phyloP scores from a whole-genome alignment of 2,888 invertebrate species.

The Lucinisca nassula region DNA sequence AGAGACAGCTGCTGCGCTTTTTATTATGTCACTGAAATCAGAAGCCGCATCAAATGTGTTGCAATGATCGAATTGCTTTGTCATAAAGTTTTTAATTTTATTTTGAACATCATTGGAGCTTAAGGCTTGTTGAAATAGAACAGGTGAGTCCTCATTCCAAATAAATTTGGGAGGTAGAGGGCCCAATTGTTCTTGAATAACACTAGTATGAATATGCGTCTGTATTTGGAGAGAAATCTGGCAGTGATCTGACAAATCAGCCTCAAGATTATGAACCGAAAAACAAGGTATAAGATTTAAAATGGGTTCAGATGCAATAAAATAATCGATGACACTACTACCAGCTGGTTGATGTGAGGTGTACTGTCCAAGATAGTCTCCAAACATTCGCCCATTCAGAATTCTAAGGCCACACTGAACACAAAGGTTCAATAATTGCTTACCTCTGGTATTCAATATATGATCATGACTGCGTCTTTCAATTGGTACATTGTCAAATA shows the following conservation, averaged over 20 bases:
- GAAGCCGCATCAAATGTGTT: background rate
- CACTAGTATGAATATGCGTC: background rate
- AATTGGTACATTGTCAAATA: background rate
- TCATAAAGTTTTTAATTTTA: background rate
- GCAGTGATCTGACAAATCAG: background rate
- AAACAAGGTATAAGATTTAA: background rate
- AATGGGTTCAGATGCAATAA: background rate
- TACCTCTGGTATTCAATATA: slow-evolving; percentile 88
- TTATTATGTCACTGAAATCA: background rate
- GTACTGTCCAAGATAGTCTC: background rate
- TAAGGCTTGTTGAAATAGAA: background rate
- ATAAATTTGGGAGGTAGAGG: background rate
- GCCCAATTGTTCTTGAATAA: background rate
- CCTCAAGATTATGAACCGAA: background rate
- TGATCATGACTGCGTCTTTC: background rate
- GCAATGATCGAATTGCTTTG: background rate
- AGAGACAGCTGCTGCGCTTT: background rate
- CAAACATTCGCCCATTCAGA: background rate
- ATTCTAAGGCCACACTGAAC: background rate
- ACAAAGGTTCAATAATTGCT: slow-evolving; percentile 12
- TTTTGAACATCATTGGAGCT: background rate
- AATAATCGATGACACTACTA: slow-evolving; percentile 1
- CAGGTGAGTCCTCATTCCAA: background rate
- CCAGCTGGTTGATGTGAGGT: slow-evolving; percentile 4
- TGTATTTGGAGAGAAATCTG: background rate